A percentile compares a stretch with the other conserved stretches of the same genome.
Evolutionary conservation across 2,113 vertebrate genomes (phyloP).

Genomic region (Petrocephalus zakoni): DNA sequence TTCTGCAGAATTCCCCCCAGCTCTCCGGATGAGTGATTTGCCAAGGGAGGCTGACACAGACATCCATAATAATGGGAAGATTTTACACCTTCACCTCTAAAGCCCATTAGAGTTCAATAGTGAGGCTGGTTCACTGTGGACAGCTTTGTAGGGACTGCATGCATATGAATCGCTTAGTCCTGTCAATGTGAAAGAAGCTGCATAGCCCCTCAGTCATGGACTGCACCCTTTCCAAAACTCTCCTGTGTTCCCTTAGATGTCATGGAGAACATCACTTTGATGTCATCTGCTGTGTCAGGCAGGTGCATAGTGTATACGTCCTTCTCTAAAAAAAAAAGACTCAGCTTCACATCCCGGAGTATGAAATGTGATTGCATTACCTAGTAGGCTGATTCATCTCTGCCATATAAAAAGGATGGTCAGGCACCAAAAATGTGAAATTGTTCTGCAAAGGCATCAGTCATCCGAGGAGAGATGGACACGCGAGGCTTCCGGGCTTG

Average conservation of each 20-base stretch:
- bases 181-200: background rate
- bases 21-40: background rate
- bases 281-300: background rate
- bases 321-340: background rate
- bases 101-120: constrained; percentile 22
- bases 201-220: background rate
- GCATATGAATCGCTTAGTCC: constrained; percentile 16
- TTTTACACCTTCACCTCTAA: constrained; percentile 33
- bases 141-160: constrained; percentile 8
- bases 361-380: constrained; percentile 6
- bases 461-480: background rate
- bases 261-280: background rate
- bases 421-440: constrained; percentile 6
- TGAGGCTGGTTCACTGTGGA: background rate
- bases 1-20: constrained; percentile 2
- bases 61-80: constrained; percentile 22
- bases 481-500: background rate
- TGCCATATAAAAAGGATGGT: constrained; percentile 11
- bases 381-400: constrained; percentile 23
- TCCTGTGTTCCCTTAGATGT: background rate
- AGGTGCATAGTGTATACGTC: background rate
- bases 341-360: background rate
- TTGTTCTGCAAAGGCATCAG: constrained; percentile 16
- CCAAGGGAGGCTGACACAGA: background rate
- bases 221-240: background rate